phyloP scores from a whole-genome alignment of 2,113 vertebrate genomes.

The Anguilla japonica region DNA sequence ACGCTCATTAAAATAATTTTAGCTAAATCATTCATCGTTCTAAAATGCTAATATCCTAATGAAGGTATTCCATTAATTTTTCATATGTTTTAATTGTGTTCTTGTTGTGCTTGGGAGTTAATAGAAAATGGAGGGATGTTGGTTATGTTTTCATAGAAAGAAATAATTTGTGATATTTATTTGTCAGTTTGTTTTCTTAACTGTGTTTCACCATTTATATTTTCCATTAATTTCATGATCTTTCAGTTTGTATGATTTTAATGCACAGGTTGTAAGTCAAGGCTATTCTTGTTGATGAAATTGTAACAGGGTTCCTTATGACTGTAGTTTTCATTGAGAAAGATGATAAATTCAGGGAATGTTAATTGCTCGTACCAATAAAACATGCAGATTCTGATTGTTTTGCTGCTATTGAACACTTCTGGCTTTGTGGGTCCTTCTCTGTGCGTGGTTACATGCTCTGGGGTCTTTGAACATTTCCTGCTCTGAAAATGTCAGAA shows the following conservation, averaged over 20 bases:
- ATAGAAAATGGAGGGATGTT: neutral
- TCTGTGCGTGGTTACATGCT: neutral
- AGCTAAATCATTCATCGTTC: too few relatives aligned
- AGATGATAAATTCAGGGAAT: neutral
- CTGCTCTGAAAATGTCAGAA: neutral
- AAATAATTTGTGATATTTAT: neutral
- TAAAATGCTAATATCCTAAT: neutral
- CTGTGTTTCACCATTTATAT: neutral
- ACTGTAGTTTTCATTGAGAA: neutral
- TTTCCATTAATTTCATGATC: neutral
- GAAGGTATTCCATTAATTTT: neutral
- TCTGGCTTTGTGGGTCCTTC: neutral
- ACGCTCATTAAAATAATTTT: neutral
- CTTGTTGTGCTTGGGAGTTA: neutral
- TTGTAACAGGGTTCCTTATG: neutral
- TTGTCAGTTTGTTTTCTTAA: neutral
- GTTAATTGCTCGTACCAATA: neutral
- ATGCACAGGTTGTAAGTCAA: neutral
- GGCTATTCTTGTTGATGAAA: neutral
- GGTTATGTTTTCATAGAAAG: neutral
- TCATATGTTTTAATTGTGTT: neutral
- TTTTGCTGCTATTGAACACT: neutral
- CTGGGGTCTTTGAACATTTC: neutral
- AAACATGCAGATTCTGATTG: neutral
- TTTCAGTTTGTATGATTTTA: neutral